phyloP scores from a whole-genome alignment of 2,888 invertebrate species.

The Rosalia funebris region DNA sequence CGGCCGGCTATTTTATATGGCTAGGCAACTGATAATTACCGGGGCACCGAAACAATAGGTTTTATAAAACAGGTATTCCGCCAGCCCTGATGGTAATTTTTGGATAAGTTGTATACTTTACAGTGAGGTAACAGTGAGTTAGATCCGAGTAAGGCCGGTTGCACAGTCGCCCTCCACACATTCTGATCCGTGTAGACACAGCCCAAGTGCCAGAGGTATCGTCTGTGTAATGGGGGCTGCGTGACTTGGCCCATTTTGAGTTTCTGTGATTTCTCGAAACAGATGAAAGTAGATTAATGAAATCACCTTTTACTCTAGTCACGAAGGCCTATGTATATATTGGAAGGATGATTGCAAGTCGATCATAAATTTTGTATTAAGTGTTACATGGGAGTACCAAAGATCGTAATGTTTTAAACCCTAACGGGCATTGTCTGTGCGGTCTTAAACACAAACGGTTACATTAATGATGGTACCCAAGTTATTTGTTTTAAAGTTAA shows the following conservation, averaged over 20 bases:
- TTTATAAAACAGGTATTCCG: slow-evolving; percentile 13
- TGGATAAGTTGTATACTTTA: slow-evolving; percentile 24
- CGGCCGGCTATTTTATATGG: background rate
- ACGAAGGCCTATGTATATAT: slow-evolving; percentile 48
- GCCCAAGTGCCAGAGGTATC: too few species aligned
- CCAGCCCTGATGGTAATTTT: slow-evolving; percentile 21
- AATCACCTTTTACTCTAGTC: slow-evolving; percentile 49
- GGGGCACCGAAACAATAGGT: background rate
- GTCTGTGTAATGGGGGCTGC: too few species aligned
- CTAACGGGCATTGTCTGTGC: too few species aligned
- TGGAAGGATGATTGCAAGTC: slow-evolving; percentile 22
- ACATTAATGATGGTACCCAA: too few species aligned
- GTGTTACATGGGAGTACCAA: slow-evolving; percentile 11
- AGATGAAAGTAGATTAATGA: slow-evolving; percentile 32
- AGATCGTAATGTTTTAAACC: slow-evolving; percentile 2
- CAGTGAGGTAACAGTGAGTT: slow-evolving; percentile 17
- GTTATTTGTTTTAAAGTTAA: too few species aligned
- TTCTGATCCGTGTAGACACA: too few species aligned
- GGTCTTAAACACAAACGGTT: too few species aligned
- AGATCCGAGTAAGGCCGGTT: slow-evolving; percentile 18
- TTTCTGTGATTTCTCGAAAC: slow-evolving; percentile 43
- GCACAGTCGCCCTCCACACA: too few species aligned
- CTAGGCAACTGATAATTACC: slow-evolving; percentile 1
- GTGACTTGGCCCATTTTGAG: slow-evolving; percentile 29
- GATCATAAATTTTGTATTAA: slow-evolving; percentile 12